phyloP scores from a whole-genome alignment of 2,888 invertebrate genomes.

The Plutella xylostella region DNA sequence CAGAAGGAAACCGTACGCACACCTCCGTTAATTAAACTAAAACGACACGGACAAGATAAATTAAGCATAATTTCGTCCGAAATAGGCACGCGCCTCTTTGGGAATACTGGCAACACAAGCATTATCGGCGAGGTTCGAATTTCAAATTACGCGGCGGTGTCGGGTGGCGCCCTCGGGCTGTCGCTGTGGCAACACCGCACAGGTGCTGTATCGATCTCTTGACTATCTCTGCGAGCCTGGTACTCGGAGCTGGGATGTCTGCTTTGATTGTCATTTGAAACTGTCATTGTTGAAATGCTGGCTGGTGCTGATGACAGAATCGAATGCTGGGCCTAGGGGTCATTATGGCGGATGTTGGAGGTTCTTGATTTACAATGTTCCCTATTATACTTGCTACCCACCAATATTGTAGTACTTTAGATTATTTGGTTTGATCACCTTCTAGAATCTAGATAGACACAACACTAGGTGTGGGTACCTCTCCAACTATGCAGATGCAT shows the following conservation, averaged over 20 bases:
- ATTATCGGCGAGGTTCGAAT: conserved; percentile 63
- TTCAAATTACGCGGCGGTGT: conserved; percentile 67
- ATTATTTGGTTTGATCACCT: too few species aligned
- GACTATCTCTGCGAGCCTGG: conserved; percentile 30
- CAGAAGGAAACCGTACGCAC: not conserved
- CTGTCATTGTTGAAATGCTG: too few species aligned
- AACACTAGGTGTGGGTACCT: too few species aligned
- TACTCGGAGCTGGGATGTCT: conserved; percentile 16
- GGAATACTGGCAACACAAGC: conserved; percentile 49
- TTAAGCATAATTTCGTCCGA: conserved; percentile 47
- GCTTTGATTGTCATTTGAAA: not conserved
- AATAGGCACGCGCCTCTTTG: conserved; percentile 38
- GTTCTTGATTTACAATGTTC: too few species aligned
- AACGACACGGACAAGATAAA: conserved; percentile 22
- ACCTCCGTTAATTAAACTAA: conserved; percentile 2
- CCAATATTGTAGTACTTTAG: too few species aligned
- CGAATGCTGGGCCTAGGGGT: too few species aligned
- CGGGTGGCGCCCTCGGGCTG: conserved; percentile 61
- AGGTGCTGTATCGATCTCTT: conserved; percentile 62
- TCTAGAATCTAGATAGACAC: too few species aligned
- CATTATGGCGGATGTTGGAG: too few species aligned
- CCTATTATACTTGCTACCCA: too few species aligned
- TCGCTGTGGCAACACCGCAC: conserved; percentile 45
- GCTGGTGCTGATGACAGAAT: too few species aligned
- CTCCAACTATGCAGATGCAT: too few species aligned